Percentiles rank a stretch among this genome's conserved stretches.
Evolutionary conservation across 2,888 invertebrate species (phyloP).

Genomic region (Tetragonisca angustula): DNA sequence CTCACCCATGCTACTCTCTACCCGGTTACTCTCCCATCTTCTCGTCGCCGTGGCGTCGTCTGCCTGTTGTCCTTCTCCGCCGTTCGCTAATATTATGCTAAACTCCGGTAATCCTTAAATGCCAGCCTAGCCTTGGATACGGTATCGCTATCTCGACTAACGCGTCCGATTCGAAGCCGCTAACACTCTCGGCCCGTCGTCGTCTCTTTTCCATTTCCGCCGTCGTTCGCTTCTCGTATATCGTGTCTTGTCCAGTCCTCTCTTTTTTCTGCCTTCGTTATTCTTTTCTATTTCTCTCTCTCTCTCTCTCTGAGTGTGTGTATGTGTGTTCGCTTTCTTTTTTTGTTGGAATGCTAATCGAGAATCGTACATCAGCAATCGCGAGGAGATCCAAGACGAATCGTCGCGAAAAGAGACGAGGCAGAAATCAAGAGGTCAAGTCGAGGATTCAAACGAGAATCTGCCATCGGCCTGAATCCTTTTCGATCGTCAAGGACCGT

Average conservation of each 20-base stretch:
- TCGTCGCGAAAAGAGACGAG: constrained; percentile 20
- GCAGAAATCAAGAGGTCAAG: constrained; percentile 31
- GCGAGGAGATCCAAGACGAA: constrained; percentile 28
- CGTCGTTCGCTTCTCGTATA: constrained; percentile 4
- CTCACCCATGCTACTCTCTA: constrained; percentile 54
- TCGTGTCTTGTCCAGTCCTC: constrained; percentile 10
- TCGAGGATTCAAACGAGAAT: constrained; percentile 12
- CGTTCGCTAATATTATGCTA: constrained; percentile 81
- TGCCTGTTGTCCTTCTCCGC: constrained; percentile 60
- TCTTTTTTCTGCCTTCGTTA: background rate
- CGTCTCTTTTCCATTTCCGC: background rate
- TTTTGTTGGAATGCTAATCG: constrained; percentile 64
- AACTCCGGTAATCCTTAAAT: constrained; percentile 82
- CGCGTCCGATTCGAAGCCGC: constrained; percentile 41
- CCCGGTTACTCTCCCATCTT: constrained; percentile 45
- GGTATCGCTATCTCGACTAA: constrained; percentile 73
- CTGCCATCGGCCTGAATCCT: constrained; percentile 28
- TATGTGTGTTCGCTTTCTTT: no score
- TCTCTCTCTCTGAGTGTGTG: background rate
- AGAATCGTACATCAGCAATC: constrained; percentile 35
- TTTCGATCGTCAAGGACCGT: constrained; percentile 37
- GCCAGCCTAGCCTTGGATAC: constrained; percentile 72
- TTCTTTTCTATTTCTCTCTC: background rate
- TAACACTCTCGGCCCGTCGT: background rate
- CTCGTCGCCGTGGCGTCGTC: constrained; percentile 53